Base-by-base conservation (phyloP, 2,113 vertebrate genomes). In the Naja naja region DNA sequence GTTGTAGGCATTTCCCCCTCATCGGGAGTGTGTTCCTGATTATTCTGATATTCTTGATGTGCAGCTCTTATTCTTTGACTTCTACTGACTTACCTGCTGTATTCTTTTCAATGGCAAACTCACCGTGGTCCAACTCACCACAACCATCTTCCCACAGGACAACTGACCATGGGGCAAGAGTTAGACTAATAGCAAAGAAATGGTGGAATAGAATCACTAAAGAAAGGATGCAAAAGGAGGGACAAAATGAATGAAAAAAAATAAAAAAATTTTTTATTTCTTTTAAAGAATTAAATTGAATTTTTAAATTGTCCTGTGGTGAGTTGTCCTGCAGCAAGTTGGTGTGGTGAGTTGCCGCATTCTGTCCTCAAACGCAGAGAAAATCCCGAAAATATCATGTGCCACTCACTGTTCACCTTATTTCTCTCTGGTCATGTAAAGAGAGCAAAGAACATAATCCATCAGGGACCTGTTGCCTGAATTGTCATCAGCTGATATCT, bases 91-190 rank as follows among this genome's bases (percentile, higher is more conserved):
- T 39, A 39, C 18, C 18, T 22, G 39, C 34, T 81, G 34, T 39
- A 39, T 39, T 39, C 16, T 81, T 34, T n/a, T 39, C 34, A 20
- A 39, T 60, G 56, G 25, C 8, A 60, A 60, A 58, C 56, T 60
- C 56, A 58, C 8, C 23, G 1, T 0, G 0, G 56, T 25, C 9
- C 8, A 58, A 58, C 23, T 10, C 23, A 3, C 25, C 0, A 3
- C 56, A 60, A 27, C 56, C 56, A 60, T 27, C 9, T 60, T 60
- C 2, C 56, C 56, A 60, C 23, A 60, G 56, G 56, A 60, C 3
- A 27, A 27, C 56, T 60, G 8, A 9, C 56, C 9, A 4, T 23
- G 8, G 56, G 56, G 23, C 23, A 27, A 58, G 56, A 58, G 23
- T 58, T 25, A 58, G 23, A 58, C 23, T 60, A 60, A 60, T 27